phyloP scores from a whole-genome alignment of 1,140 invertebrate genomes.

The Andrena cerasifolii region DNA sequence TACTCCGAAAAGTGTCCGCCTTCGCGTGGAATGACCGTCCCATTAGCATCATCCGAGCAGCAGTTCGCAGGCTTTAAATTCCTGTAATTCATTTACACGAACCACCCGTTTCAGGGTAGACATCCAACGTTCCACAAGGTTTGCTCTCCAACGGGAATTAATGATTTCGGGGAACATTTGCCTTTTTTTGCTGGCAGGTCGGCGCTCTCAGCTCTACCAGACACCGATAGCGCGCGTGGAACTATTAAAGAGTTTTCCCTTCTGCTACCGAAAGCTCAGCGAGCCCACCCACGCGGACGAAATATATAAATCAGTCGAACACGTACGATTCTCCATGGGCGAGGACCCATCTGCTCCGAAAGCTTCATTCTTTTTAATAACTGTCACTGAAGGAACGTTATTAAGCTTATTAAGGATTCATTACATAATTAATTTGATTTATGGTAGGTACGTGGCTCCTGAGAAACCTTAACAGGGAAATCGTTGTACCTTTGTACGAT shows the following conservation, averaged over 20 bases:
- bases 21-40: too few species aligned
- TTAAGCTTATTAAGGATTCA: constrained; percentile 52
- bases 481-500: neutral
- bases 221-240: constrained; percentile 47
- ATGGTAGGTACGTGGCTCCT: constrained; percentile 18
- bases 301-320: constrained; percentile 64
- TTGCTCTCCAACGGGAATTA: constrained; percentile 18
- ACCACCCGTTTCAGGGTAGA: neutral
- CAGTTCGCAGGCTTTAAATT: too few species aligned
- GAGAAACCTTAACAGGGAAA: neutral
- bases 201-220: constrained; percentile 32
- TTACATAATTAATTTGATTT: constrained; percentile 66
- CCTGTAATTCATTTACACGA: neutral
- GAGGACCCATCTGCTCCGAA: constrained; percentile 56
- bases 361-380: constrained; percentile 66
- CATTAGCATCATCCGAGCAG: too few species aligned
- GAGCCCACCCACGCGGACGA: constrained; percentile 59
- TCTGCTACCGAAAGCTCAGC: constrained; percentile 58
- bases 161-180: constrained; percentile 40
- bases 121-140: neutral
- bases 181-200: constrained; percentile 25
- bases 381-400: constrained; percentile 53
- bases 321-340: constrained; percentile 53
- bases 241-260: constrained; percentile 65
- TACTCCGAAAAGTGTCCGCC: too few species aligned